Evolutionary conservation across 2,113 vertebrate genomes (phyloP).

Genomic region (Labeo catla): DNA sequence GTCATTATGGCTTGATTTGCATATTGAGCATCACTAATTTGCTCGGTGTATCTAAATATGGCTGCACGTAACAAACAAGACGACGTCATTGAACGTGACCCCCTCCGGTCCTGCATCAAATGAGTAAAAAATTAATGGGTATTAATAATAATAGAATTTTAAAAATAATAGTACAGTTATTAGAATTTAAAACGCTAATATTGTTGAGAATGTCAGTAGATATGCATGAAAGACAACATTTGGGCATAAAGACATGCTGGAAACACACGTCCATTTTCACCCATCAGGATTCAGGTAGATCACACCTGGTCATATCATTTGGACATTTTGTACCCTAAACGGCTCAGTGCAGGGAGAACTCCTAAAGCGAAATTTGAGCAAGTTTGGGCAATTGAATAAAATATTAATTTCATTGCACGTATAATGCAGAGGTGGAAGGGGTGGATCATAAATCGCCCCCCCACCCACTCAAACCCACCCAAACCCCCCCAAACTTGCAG

Average conservation of each 20-base stretch:
- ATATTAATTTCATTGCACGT: not conserved
- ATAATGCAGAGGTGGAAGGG: conserved; percentile 32
- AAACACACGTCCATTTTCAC: not conserved
- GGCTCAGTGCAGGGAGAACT: no score
- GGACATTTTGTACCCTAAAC: not conserved
- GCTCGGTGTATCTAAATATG: conserved; percentile 85
- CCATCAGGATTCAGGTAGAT: not conserved
- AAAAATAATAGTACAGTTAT: no score
- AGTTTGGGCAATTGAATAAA: not conserved
- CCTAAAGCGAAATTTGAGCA: not conserved
- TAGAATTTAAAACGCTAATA: no score
- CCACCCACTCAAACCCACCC: conserved; percentile 2
- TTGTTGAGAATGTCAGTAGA: not conserved
- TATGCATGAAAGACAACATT: not conserved
- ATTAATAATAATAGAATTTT: not conserved
- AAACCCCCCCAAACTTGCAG: conserved; percentile 23
- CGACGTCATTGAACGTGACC: conserved; percentile 92
- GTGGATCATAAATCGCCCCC: conserved; percentile 3
- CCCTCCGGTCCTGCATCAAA: conserved; percentile 60
- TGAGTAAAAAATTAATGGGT: not conserved
- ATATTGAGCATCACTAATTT: conserved; percentile 89
- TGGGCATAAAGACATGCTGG: no score
- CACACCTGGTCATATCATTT: conserved; percentile 3
- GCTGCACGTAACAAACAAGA: conserved; percentile 84
- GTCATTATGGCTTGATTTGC: conserved; percentile 76